Percentiles rank a stretch among this genome's conserved stretches.
Evolutionary conservation across 2,888 invertebrate species (phyloP).

Genomic region (Laothoe populi): DNA sequence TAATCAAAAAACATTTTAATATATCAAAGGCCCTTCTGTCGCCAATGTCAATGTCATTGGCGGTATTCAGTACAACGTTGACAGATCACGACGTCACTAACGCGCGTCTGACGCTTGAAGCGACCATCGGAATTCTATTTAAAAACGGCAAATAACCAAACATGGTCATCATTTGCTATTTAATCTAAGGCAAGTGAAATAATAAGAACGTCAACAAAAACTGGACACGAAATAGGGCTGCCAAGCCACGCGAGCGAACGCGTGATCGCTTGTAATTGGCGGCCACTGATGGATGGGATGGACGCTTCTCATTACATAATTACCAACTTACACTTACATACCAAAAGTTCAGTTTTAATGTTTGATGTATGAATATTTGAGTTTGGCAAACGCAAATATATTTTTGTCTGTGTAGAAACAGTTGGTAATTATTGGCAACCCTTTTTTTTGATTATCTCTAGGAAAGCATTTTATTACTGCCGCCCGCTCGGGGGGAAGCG

Average conservation of each 20-base stretch:
- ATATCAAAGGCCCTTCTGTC: too few species aligned
- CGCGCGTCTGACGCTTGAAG: too few species aligned
- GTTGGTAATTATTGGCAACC: slow-evolving; percentile 58
- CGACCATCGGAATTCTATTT: neutral
- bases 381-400: slow-evolving; percentile 14
- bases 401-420: slow-evolving; percentile 44
- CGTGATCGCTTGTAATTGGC: slow-evolving; percentile 79
- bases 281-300: slow-evolving; percentile 56
- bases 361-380: neutral
- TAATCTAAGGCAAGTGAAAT: slow-evolving; percentile 13
- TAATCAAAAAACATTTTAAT: too few species aligned
- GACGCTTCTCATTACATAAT: slow-evolving; percentile 58
- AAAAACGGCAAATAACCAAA: slow-evolving; percentile 26
- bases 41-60: too few species aligned
- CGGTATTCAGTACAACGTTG: too few species aligned
- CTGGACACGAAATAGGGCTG: slow-evolving; percentile 61
- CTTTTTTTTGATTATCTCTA: slow-evolving; percentile 41
- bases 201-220: slow-evolving; percentile 35
- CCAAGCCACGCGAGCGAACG: slow-evolving; percentile 59
- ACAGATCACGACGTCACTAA: too few species aligned
- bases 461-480: too few species aligned
- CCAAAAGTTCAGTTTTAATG: slow-evolving; percentile 22
- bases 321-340: slow-evolving; percentile 44
- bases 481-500: too few species aligned
- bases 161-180: slow-evolving; percentile 23